Percentiles rank a stretch among this genome's conserved stretches.
Conservation (phyloP, 1,140 invertebrate species). For the Rhynchophorus ferrugineus region DNA sequence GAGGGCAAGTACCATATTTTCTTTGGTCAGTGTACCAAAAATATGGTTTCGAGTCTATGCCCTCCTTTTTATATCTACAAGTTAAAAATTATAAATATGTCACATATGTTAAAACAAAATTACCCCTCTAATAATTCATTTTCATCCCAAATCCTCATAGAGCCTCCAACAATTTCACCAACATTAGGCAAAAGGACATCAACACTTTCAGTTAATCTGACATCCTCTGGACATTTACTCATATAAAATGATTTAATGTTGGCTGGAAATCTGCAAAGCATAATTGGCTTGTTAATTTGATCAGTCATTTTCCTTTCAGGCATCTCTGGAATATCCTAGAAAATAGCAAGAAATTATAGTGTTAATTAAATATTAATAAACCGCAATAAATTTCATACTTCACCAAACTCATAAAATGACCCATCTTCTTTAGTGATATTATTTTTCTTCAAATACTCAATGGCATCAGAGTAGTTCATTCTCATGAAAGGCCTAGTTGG, state of each 20-base stretch:
- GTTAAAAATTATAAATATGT: neutral
- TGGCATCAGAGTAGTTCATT: slow-evolving; percentile 93
- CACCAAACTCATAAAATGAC: slow-evolving; percentile 94
- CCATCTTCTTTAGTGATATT: slow-evolving; percentile 97
- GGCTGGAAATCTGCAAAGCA: slow-evolving; percentile 89
- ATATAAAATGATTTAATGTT: slow-evolving; percentile 99
- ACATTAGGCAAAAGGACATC: slow-evolving; percentile 96
- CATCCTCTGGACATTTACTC: slow-evolving; percentile 80
- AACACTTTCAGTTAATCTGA: slow-evolving; percentile 87
- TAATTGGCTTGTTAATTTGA: slow-evolving; percentile 90
- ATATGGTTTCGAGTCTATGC: slow-evolving; percentile 89
- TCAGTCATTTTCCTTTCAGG: slow-evolving; percentile 99
- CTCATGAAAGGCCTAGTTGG: slow-evolving; percentile 87
- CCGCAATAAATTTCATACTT: slow-evolving; percentile 49
- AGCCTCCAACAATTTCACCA: slow-evolving; percentile 98
- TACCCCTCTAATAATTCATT: slow-evolving; percentile 79
- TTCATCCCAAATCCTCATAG: slow-evolving; percentile 94
- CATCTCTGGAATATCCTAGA: slow-evolving; percentile 95
- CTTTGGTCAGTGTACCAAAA: slow-evolving; percentile 99
- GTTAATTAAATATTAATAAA: neutral
- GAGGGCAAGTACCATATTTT: slow-evolving; percentile 89
- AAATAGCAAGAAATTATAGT: slow-evolving; percentile 16
- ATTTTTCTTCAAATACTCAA: slow-evolving; percentile 85
- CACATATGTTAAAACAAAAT: neutral
- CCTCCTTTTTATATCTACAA: slow-evolving; percentile 68